Conservation (phyloP, 2,113 vertebrate genomes). For the Okapia johnstoni region DNA sequence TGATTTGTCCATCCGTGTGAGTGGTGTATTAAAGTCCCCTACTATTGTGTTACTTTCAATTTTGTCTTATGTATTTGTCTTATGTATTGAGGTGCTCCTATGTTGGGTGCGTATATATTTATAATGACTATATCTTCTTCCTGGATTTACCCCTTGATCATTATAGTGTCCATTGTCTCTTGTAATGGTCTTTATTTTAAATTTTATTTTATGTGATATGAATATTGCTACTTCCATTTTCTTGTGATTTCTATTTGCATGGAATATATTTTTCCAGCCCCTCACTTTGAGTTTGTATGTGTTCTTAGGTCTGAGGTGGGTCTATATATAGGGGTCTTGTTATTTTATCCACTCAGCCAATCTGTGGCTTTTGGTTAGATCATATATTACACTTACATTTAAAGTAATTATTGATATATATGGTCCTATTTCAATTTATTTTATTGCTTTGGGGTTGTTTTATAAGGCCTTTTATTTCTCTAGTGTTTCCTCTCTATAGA, state of each 20-base stretch:
- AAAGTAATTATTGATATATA: background rate
- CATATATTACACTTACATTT: background rate
- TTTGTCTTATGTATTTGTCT: background rate
- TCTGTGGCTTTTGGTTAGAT: background rate
- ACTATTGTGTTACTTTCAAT: background rate
- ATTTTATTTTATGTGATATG: background rate
- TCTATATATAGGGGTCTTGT: background rate
- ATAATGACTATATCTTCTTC: background rate
- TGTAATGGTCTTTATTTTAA: background rate
- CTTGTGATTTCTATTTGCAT: background rate
- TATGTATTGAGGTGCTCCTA: background rate
- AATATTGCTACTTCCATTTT: background rate
- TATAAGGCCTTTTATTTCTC: background rate
- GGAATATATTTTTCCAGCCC: background rate
- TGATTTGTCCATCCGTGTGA: background rate
- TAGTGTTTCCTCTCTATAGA: background rate
- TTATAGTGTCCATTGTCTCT: background rate
- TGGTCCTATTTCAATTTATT: background rate
- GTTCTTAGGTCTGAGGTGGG: background rate
- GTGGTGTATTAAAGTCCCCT: background rate
- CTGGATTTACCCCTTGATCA: fast-evolving
- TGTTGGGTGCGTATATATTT: background rate
- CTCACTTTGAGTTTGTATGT: background rate
- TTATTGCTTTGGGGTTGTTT: background rate
- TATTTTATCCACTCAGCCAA: background rate